These are phyloP conservation scores for Gerris buenoi DNA, from an alignment of 1,140 invertebrate species.

Conservation along the genomic window DNA sequence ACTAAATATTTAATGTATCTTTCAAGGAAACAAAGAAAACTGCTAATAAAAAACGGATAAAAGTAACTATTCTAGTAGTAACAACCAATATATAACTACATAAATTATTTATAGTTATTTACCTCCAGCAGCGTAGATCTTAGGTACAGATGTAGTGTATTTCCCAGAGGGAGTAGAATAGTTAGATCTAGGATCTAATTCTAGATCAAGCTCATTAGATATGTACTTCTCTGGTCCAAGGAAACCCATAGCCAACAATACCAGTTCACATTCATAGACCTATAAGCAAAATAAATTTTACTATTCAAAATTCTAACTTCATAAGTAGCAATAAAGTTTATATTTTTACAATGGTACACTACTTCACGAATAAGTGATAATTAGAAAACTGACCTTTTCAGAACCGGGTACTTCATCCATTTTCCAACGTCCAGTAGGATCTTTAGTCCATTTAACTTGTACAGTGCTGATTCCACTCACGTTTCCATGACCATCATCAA, in stretches of 20 bases:
- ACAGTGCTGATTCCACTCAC: constrained; percentile 80
- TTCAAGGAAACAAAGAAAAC: too few species aligned
- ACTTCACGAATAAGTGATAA: too few species aligned
- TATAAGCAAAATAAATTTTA: constrained; percentile 26
- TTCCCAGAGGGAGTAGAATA: constrained; percentile 64
- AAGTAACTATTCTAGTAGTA: too few species aligned
- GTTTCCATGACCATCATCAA: constrained; percentile 79
- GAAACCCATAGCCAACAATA: constrained; percentile 96
- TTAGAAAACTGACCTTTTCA: constrained; percentile 55
- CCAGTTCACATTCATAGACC: constrained; percentile 74
- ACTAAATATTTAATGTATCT: too few species aligned
- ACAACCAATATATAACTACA: too few species aligned
- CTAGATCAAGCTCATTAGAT: constrained; percentile 64
- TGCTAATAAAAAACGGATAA: too few species aligned
- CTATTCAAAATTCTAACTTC: too few species aligned
- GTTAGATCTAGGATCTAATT: constrained; percentile 82
- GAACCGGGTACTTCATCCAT: constrained; percentile 77
- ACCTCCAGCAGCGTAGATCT: constrained; percentile 94
- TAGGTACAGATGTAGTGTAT: constrained; percentile 66
- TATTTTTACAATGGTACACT: too few species aligned
- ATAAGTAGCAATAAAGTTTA: too few species aligned
- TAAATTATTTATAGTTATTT: too few species aligned
- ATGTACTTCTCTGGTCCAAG: constrained; percentile 87
- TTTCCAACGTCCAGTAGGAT: constrained; percentile 81
- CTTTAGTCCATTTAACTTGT: constrained; percentile 84